phyloP scores from a whole-genome alignment of 2,113 vertebrate genomes.

The Varanus salvator region DNA sequence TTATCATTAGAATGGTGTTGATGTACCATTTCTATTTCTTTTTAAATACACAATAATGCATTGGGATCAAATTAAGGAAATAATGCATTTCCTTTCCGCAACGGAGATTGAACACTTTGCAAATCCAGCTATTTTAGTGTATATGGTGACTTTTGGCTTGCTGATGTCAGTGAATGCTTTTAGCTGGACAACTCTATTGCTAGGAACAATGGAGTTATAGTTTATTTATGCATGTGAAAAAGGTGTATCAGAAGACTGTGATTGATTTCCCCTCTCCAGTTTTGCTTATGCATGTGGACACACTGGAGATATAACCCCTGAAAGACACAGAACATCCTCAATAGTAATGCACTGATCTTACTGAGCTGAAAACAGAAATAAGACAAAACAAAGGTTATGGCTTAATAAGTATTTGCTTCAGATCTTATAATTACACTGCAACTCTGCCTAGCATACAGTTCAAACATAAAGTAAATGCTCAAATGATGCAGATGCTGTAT shows the following conservation, averaged over 20 bases:
- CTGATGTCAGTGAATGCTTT: background rate
- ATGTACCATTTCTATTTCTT: background rate
- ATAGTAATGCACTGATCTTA: background rate
- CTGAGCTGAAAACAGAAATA: background rate
- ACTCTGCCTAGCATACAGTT: background rate
- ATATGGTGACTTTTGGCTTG: background rate
- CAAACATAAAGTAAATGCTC: background rate
- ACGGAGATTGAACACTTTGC: fast-evolving
- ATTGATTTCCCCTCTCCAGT: background rate
- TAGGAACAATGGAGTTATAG: background rate
- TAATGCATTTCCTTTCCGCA: background rate
- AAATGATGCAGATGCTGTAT: background rate
- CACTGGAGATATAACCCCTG: background rate
- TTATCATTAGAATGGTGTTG: background rate
- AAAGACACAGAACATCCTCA: background rate
- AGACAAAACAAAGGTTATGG: background rate
- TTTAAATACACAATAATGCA: background rate
- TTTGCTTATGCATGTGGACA: background rate
- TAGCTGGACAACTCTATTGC: fast-evolving
- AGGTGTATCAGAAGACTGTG: background rate
- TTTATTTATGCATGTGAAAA: background rate
- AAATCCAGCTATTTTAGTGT: background rate
- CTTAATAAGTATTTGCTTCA: background rate
- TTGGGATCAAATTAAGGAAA: background rate
- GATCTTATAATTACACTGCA: background rate